Percentiles rank a stretch among this genome's conserved stretches.
Evolutionary conservation across 2,888 invertebrate species (phyloP).

Genomic region (Yponomeuta plumbellus): DNA sequence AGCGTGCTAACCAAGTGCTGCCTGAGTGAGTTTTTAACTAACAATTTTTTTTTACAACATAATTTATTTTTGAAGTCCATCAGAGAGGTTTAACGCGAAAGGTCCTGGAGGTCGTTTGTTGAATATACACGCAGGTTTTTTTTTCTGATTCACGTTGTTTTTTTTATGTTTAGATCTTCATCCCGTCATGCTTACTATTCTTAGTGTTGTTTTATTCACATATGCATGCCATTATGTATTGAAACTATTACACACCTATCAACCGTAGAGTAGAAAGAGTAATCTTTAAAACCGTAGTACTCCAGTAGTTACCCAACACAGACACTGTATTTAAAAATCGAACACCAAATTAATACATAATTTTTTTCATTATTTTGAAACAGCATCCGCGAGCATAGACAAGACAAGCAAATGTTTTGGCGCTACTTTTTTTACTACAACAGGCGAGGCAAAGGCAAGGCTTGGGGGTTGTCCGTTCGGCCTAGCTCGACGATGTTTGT

Average conservation of each 20-base stretch:
- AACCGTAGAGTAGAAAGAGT: conserved; percentile 32
- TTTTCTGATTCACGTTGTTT: conserved; percentile 24
- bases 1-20: conserved; percentile 74
- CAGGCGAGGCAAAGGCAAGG: conserved; percentile 47
- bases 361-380: neutral
- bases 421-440: conserved; percentile 75
- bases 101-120: neutral
- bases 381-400: neutral
- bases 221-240: conserved; percentile 62
- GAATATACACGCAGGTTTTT: conserved; percentile 27
- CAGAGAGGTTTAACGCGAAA: conserved; percentile 33
- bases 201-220: conserved; percentile 39
- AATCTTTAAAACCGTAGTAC: neutral
- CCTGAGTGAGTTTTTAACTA: conserved; percentile 70
- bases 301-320: conserved; percentile 2
- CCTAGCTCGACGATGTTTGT: conserved; percentile 51
- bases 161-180: conserved; percentile 39
- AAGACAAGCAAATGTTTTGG: conserved; percentile 42
- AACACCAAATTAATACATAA: neutral
- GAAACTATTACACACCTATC: conserved; percentile 29
- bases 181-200: conserved; percentile 62
- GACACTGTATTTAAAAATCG: conserved; percentile 10
- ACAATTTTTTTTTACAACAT: conserved; percentile 51
- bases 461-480: conserved; percentile 28
- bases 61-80: conserved; percentile 77